phyloP scores from a whole-genome alignment of 2,113 vertebrate species.

The Prietella phreatophila region DNA sequence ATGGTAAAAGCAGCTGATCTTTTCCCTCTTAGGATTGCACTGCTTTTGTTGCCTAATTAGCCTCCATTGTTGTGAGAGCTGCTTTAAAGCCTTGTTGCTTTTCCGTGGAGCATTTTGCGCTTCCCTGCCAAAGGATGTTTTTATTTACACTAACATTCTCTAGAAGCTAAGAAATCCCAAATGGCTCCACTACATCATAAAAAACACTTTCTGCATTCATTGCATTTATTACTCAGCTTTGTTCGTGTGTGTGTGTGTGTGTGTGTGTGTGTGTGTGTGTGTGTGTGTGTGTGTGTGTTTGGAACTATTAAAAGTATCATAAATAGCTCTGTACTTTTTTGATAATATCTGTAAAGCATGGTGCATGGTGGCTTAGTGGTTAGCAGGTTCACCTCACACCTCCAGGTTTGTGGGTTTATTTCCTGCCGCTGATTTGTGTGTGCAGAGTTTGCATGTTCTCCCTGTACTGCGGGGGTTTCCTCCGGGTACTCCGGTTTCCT shows the following conservation, averaged over 20 bases:
- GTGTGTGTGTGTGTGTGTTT: constrained; percentile 22
- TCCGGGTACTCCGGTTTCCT: too few relatives aligned
- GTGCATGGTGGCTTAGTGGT: not conserved
- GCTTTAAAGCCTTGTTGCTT: constrained; percentile 49
- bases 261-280: constrained; percentile 25
- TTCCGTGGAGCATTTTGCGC: constrained; percentile 43
- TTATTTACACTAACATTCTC: constrained; percentile 52
- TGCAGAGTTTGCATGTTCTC: too few relatives aligned
- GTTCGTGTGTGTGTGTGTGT: constrained; percentile 34
- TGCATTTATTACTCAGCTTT: constrained; percentile 17
- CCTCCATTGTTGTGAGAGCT: constrained; percentile 54
- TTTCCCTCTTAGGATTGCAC: constrained; percentile 44
- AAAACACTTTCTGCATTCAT: constrained; percentile 11
- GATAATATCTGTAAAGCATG: constrained; percentile 45
- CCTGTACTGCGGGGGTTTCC: too few relatives aligned
- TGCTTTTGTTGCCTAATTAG: constrained; percentile 56
- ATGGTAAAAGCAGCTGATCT: constrained; percentile 56
- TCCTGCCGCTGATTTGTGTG: too few relatives aligned
- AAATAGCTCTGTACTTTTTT: constrained; percentile 40
- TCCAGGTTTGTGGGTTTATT: too few relatives aligned
- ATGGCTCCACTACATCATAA: constrained; percentile 1
- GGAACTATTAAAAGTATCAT: constrained; percentile 37
- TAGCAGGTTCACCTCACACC: too few relatives aligned
- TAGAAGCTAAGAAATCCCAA: constrained; percentile 50
- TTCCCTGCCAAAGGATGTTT: constrained; percentile 51